phyloP scores from a whole-genome alignment of 2,888 invertebrate genomes.

The Ophonus ardosiacus region DNA sequence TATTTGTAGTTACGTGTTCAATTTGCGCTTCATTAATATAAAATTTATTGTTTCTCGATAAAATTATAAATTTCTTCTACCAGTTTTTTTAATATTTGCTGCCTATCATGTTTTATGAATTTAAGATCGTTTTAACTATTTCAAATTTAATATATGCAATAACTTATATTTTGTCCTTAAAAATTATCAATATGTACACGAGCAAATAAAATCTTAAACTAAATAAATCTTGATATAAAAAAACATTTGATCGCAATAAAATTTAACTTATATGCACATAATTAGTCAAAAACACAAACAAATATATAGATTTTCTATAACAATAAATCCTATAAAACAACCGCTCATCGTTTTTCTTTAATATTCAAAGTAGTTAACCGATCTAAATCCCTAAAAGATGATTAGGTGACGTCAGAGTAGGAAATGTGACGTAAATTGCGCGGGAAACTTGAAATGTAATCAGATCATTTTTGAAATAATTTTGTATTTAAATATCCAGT shows the following conservation, averaged over 20 bases:
- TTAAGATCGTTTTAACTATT: not conserved
- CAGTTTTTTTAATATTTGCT: not conserved
- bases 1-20: too few relatives aligned
- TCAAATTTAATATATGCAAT: not conserved
- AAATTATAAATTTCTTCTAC: not conserved
- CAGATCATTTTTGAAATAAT: too few relatives aligned
- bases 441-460: too few relatives aligned
- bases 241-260: too few relatives aligned
- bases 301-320: not conserved
- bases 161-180: not conserved
- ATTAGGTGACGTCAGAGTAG: not conserved
- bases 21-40: not conserved
- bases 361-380: not conserved
- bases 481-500: constrained; percentile 2
- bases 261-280: too few relatives aligned
- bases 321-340: too few relatives aligned
- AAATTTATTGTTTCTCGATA: not conserved
- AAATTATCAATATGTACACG: not conserved
- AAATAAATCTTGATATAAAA: not conserved
- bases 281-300: too few relatives aligned
- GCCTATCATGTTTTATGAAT: not conserved
- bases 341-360: not conserved
- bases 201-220: not conserved
- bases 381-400: not conserved
- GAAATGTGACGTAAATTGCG: not conserved